Evolutionary conservation across 2,888 invertebrate species (phyloP).

Genomic region (Conistra vaccinii): DNA sequence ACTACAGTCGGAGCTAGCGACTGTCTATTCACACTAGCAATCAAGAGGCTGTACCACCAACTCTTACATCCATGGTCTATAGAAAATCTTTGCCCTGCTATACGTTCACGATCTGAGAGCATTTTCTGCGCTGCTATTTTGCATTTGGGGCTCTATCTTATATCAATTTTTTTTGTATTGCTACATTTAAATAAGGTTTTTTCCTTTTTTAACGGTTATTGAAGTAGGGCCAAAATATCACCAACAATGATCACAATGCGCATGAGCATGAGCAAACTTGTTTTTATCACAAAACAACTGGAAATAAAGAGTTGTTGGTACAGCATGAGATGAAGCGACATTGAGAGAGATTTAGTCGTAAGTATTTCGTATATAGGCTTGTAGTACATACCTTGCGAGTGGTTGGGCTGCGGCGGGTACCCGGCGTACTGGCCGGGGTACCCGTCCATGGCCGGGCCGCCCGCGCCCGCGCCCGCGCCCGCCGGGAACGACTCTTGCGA

Average conservation of each 20-base stretch:
- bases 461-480: constrained; percentile 92
- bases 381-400: constrained; percentile 92
- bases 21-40: constrained; percentile 66
- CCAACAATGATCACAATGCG: background rate
- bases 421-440: constrained; percentile 92
- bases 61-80: constrained; percentile 6
- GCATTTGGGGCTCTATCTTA: too few relatives aligned
- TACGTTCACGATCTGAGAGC: too few relatives aligned
- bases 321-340: constrained; percentile 46
- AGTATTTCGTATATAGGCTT: background rate
- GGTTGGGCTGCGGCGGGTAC: constrained; percentile 92
- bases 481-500: constrained; percentile 97
- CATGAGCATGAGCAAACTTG: background rate
- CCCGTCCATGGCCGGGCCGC: constrained; percentile 94
- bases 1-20: constrained; percentile 67
- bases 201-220: too few relatives aligned
- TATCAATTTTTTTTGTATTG: too few relatives aligned
- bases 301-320: constrained; percentile 24
- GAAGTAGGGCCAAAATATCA: too few relatives aligned
- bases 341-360: constrained; percentile 8
- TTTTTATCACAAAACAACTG: background rate
- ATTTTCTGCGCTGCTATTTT: too few relatives aligned
- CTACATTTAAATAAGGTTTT: too few relatives aligned
- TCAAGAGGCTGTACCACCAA: constrained; percentile 28
- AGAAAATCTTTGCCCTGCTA: background rate